Percentiles rank a stretch among this genome's conserved stretches.
These are phyloP conservation scores for Balanococcus diminutus DNA, from an alignment of 2,888 invertebrate species.

Conservation along the genomic window DNA sequence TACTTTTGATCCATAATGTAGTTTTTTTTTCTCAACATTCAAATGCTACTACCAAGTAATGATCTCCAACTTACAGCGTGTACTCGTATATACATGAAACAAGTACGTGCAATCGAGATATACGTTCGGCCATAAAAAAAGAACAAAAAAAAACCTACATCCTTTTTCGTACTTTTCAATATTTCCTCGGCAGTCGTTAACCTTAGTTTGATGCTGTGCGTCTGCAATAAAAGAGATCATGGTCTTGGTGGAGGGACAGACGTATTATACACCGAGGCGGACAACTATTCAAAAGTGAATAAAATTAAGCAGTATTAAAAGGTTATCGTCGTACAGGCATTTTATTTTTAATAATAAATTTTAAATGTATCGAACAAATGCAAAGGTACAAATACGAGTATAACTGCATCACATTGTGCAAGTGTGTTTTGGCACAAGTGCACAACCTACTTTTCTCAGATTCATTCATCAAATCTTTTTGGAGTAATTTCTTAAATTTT, in stretches of 20 bases:
- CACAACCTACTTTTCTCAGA: too few species aligned
- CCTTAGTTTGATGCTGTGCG: background rate
- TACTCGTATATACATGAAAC: background rate
- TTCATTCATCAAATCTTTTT: too few species aligned
- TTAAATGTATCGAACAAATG: background rate
- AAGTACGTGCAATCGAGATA: background rate
- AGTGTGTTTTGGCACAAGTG: too few species aligned
- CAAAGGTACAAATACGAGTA: too few species aligned
- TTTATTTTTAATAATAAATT: background rate
- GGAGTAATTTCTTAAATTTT: too few species aligned
- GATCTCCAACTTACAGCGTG: background rate
- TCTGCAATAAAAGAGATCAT: slow-evolving; percentile 2
- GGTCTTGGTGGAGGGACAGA: background rate
- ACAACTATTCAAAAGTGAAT: background rate
- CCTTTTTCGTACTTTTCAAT: slow-evolving; percentile 19
- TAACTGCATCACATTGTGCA: background rate
- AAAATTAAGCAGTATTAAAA: background rate
- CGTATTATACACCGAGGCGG: background rate
- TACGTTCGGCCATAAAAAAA: background rate
- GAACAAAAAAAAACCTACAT: background rate
- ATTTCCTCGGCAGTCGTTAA: slow-evolving; percentile 1
- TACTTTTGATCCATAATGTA: background rate
- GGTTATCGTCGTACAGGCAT: background rate
- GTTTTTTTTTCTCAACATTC: background rate
- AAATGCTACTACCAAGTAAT: background rate